These are phyloP conservation scores for Ginglymostoma cirratum DNA, from an alignment of 2,113 vertebrate species.

Conservation along the genomic window DNA sequence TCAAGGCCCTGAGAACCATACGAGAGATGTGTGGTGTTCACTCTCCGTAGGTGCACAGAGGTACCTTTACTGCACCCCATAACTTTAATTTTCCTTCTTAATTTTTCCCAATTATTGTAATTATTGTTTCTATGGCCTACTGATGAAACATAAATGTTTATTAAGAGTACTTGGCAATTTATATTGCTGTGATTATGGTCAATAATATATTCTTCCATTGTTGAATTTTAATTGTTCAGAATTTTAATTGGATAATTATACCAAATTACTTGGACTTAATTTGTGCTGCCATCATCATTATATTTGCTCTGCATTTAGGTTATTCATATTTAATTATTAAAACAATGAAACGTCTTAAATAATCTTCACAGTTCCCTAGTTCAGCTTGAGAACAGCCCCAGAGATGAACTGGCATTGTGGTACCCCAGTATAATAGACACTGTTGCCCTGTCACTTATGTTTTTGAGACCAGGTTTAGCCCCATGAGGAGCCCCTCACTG, in stretches of 20 bases:
- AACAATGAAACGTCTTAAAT: neutral
- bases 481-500: neutral
- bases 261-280: neutral
- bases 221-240: neutral
- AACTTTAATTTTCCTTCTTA: conserved; percentile 13
- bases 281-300: neutral
- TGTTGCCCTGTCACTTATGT: neutral
- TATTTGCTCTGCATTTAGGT: neutral
- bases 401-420: no score
- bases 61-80: neutral
- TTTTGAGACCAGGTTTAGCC: neutral
- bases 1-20: neutral
- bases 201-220: neutral
- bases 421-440: neutral
- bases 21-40: neutral
- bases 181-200: neutral
- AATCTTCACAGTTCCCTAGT: neutral
- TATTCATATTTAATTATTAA: neutral
- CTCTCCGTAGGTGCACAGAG: neutral
- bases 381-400: neutral
- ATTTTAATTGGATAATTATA: conserved; percentile 30
- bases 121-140: neutral
- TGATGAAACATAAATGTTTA: neutral
- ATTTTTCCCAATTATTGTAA: conserved; percentile 1
- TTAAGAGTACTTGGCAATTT: neutral